These are phyloP conservation scores for Nycteola revayana DNA, from an alignment of 2,888 invertebrate genomes.

Conservation along the genomic window DNA sequence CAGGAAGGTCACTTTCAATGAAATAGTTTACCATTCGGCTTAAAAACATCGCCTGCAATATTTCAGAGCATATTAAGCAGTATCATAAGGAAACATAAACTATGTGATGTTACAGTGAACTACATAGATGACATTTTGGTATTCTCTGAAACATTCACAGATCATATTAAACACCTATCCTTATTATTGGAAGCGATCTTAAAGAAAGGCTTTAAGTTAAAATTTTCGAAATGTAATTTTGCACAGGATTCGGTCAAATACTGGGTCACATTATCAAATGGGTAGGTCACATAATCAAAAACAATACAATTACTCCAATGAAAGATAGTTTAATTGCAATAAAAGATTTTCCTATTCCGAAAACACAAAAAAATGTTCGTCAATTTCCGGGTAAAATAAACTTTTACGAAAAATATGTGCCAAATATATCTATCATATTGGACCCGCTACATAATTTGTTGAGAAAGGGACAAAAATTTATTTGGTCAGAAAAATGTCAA, in stretches of 20 bases:
- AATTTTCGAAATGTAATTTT: neutral
- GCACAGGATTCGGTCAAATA: neutral
- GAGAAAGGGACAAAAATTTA: conserved; percentile 1
- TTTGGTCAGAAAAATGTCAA: neutral
- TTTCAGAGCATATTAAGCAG: conserved; percentile 3
- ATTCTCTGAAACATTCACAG: neutral
- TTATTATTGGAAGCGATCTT: neutral
- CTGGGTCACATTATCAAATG: too few species aligned
- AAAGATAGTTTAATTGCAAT: neutral
- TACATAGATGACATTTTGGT: conserved; percentile 5
- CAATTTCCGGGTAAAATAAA: neutral
- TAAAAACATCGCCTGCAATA: conserved; percentile 3
- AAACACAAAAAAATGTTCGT: neutral
- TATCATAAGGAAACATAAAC: conserved; percentile 5
- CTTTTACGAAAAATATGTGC: neutral
- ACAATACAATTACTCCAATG: neutral
- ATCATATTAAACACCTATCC: neutral
- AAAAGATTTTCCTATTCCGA: neutral
- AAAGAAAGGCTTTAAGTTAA: neutral
- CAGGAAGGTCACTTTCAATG: too few species aligned
- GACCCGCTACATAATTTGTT: conserved; percentile 4
- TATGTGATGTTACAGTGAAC: conserved; percentile 1
- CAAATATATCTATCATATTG: neutral
- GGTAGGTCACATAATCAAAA: neutral
- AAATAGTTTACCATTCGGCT: too few species aligned